phyloP scores from a whole-genome alignment of 2,113 vertebrate genomes.

The Rhombomys opimus region DNA sequence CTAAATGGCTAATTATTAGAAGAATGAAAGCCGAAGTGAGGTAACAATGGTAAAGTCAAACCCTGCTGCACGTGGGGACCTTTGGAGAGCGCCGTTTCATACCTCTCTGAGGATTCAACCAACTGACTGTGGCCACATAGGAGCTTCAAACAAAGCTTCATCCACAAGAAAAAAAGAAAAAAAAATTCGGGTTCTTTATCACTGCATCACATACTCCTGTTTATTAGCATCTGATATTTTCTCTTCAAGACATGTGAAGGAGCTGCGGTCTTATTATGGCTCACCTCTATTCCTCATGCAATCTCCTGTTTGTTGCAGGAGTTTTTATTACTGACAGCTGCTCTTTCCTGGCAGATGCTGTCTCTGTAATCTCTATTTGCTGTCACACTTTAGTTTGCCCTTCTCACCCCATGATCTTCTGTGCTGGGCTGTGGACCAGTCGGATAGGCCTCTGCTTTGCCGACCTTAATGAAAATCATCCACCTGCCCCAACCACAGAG shows the following conservation, averaged over 20 bases:
- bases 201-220: background rate
- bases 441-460: conserved; percentile 65
- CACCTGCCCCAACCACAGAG: conserved; percentile 64
- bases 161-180: conserved; percentile 16
- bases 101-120: background rate
- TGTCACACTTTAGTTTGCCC: conserved; percentile 74
- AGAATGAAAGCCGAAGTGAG: background rate
- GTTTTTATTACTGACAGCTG: conserved; percentile 71
- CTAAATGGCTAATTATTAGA: background rate
- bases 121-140: background rate
- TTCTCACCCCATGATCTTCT: conserved; percentile 72
- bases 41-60: background rate
- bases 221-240: conserved; percentile 62
- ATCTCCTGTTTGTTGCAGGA: conserved; percentile 67
- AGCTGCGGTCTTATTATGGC: conserved; percentile 35
- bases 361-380: conserved; percentile 76
- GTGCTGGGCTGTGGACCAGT: conserved; percentile 54
- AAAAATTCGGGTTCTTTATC: conserved; percentile 1
- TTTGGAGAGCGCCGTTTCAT: background rate
- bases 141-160: conserved; percentile 20
- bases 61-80: background rate
- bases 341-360: conserved; percentile 73
- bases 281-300: conserved; percentile 58
- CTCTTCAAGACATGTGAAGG: conserved; percentile 30
- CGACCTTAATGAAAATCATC: conserved; percentile 68